phyloP scores from a whole-genome alignment of 2,888 invertebrate genomes.

The Epirrita christyi region DNA sequence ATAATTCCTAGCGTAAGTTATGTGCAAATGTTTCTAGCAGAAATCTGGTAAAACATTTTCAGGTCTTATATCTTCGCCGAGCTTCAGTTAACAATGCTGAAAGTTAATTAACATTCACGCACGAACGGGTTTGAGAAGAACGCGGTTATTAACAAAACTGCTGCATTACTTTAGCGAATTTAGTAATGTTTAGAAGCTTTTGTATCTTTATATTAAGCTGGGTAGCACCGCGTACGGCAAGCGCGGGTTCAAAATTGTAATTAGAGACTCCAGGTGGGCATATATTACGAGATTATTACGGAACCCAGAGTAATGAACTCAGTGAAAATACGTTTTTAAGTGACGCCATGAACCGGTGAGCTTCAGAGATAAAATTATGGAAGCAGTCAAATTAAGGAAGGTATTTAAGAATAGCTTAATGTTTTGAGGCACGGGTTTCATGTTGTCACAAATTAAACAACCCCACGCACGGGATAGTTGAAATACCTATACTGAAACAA shows the following conservation, averaged over 20 bases:
- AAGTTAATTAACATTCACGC: slow-evolving; percentile 26
- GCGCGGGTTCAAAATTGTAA: slow-evolving; percentile 50
- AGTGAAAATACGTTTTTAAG: slow-evolving; percentile 39
- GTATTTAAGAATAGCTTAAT: not conserved
- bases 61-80: slow-evolving; percentile 9
- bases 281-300: slow-evolving; percentile 56
- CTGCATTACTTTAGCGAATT: slow-evolving; percentile 20
- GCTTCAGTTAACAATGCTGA: slow-evolving; percentile 21
- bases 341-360: slow-evolving; percentile 2
- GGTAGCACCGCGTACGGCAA: slow-evolving; percentile 35
- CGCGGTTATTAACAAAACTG: slow-evolving; percentile 1
- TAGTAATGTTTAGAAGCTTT: slow-evolving; percentile 12
- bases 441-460: not conserved
- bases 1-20: slow-evolving; percentile 20
- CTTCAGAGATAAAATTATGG: slow-evolving; percentile 4
- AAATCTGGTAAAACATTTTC: slow-evolving; percentile 29
- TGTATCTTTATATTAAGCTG: slow-evolving; percentile 27
- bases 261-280: slow-evolving; percentile 54
- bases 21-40: slow-evolving; percentile 25
- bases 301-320: slow-evolving; percentile 50
- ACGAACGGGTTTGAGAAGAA: slow-evolving; percentile 15
- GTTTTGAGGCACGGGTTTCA: not conserved
- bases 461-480: not conserved
- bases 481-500: not conserved
- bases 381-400: not conserved